Conservation (phyloP, 1,140 invertebrate species). For the Trichomalopsis sarcophagae region DNA sequence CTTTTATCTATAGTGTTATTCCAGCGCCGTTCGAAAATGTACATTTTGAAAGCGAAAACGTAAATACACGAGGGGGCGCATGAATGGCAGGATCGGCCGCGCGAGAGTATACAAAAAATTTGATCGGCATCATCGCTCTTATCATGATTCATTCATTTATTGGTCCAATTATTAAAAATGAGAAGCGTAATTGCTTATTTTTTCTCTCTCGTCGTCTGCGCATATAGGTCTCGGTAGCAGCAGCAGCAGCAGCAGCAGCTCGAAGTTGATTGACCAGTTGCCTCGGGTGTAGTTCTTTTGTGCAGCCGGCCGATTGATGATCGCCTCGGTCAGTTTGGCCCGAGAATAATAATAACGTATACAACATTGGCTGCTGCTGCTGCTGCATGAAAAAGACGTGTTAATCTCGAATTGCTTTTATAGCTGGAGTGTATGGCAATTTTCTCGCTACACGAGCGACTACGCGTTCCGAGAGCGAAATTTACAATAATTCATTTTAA, state of each 20-base stretch:
- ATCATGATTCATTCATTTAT: slow-evolving; percentile 1
- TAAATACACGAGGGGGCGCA: not conserved
- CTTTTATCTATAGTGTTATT: not conserved
- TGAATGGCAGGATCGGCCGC: not conserved
- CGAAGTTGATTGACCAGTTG: not conserved
- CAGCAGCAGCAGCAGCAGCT: slow-evolving; percentile 15
- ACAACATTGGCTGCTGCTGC: not conserved
- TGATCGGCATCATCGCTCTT: not conserved
- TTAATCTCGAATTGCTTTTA: slow-evolving; percentile 1
- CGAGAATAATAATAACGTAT: not conserved
- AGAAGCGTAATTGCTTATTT: slow-evolving; percentile 17
- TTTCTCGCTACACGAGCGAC: not conserved
- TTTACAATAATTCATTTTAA: not conserved
- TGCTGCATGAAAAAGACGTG: not conserved
- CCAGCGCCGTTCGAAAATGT: too few relatives aligned
- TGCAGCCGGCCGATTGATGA: not conserved
- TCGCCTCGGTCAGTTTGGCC: not conserved
- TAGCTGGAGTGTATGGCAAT: not conserved
- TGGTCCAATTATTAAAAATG: slow-evolving; percentile 25
- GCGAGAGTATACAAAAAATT: not conserved
- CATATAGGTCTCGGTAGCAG: not conserved
- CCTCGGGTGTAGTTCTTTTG: not conserved
- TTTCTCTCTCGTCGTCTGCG: not conserved
- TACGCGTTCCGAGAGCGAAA: too few relatives aligned
- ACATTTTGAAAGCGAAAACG: not conserved